Percentiles rank a stretch among this genome's conserved stretches.
Evolutionary conservation across 1,140 invertebrate genomes (phyloP).

Genomic region (Eueides isabella): DNA sequence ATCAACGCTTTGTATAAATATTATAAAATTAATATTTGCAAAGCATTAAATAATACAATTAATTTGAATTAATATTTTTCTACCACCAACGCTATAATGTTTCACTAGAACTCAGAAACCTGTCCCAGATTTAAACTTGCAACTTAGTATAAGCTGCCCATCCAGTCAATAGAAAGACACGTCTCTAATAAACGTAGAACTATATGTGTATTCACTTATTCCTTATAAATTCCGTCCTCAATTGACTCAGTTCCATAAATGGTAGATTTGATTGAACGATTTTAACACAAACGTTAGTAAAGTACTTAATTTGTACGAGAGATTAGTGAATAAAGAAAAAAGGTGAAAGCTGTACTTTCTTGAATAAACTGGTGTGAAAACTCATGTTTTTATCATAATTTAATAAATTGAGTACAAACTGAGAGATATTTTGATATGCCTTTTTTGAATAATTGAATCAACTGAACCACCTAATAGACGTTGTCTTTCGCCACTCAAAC

Average conservation of each 20-base stretch:
- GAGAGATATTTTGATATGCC: too few relatives aligned
- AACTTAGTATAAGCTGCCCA: too few relatives aligned
- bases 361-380: not conserved
- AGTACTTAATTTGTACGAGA: not conserved
- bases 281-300: not conserved
- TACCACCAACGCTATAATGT: too few relatives aligned
- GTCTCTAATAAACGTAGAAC: not conserved
- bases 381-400: not conserved
- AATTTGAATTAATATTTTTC: too few relatives aligned
- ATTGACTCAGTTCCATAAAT: not conserved
- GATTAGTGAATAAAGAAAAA: not conserved
- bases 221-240: not conserved
- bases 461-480: too few relatives aligned
- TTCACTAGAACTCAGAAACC: too few relatives aligned
- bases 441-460: too few relatives aligned
- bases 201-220: not conserved
- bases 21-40: too few relatives aligned
- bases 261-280: not conserved
- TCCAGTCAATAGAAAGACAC: not conserved
- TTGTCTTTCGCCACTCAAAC: not conserved
- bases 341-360: not conserved
- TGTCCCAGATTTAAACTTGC: too few relatives aligned
- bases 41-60: too few relatives aligned
- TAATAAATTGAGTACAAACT: too few relatives aligned
- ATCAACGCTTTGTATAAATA: not conserved